phyloP scores from a whole-genome alignment of 2,888 invertebrate genomes.

The Zele albiditarsus region DNA sequence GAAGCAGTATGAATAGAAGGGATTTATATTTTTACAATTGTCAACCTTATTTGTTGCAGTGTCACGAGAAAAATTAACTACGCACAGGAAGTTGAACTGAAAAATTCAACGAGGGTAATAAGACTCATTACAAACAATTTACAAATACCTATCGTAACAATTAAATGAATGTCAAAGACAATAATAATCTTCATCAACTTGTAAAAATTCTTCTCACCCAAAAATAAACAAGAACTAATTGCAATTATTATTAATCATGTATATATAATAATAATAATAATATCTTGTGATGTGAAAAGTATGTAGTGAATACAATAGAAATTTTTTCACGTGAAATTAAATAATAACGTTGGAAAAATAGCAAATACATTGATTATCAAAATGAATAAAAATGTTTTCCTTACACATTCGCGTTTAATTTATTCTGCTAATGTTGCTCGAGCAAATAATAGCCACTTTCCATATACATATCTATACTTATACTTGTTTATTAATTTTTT shows the following conservation, averaged over 20 bases:
- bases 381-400: too few relatives aligned
- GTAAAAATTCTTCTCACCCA: not conserved
- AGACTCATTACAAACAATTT: not conserved
- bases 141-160: conserved; percentile 3
- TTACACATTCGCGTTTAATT: too few relatives aligned
- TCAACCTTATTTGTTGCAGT: not conserved
- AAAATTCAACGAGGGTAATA: not conserved
- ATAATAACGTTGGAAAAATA: too few relatives aligned
- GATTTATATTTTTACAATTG: not conserved
- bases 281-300: too few relatives aligned
- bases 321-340: too few relatives aligned
- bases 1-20: not conserved
- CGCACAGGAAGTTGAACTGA: not conserved
- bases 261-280: not conserved
- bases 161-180: conserved; percentile 4
- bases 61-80: not conserved
- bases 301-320: too few relatives aligned
- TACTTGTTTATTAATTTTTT: too few relatives aligned
- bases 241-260: not conserved
- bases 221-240: not conserved
- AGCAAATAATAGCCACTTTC: conserved; percentile 26
- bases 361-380: too few relatives aligned
- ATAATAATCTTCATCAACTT: not conserved
- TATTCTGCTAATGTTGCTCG: conserved; percentile 1
- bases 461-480: too few relatives aligned